Percentiles rank a stretch among this genome's conserved stretches.
Evolutionary conservation across 1,140 invertebrate genomes (phyloP).

Genomic region (Zaprionus ghesquierei): DNA sequence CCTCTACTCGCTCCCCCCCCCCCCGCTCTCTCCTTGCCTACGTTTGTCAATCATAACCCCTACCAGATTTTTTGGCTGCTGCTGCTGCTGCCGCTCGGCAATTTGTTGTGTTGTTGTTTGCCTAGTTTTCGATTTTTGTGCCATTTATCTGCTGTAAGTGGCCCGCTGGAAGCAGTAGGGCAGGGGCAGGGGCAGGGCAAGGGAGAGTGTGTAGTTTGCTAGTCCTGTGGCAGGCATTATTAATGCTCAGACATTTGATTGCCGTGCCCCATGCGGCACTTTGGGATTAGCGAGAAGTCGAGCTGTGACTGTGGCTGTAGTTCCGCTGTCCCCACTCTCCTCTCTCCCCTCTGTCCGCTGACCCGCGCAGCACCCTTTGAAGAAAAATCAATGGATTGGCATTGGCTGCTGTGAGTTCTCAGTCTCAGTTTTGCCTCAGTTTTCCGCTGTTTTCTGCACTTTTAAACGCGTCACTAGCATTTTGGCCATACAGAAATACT

Average conservation of each 20-base stretch:
- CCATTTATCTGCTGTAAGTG: slow-evolving; percentile 45
- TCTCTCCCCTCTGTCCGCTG: too few species aligned
- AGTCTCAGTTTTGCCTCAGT: slow-evolving; percentile 8
- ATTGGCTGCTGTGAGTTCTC: slow-evolving; percentile 48
- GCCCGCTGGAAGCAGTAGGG: not conserved
- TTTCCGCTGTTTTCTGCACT: slow-evolving; percentile 64
- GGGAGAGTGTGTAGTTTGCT: not conserved
- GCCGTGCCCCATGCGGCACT: slow-evolving; percentile 33
- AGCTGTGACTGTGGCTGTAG: slow-evolving; percentile 9
- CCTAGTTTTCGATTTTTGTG: slow-evolving; percentile 56
- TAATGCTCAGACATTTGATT: slow-evolving; percentile 45
- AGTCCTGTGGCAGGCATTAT: slow-evolving; percentile 30
- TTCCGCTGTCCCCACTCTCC: slow-evolving; percentile 1
- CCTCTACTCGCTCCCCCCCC: not conserved
- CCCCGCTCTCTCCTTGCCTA: not conserved
- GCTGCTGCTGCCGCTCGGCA: slow-evolving; percentile 43
- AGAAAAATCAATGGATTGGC: slow-evolving; percentile 75
- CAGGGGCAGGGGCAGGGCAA: not conserved
- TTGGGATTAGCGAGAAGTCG: slow-evolving; percentile 25
- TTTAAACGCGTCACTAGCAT: slow-evolving; percentile 72
- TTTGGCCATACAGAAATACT: slow-evolving; percentile 43
- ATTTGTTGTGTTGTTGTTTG: slow-evolving; percentile 61
- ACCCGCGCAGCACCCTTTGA: not conserved
- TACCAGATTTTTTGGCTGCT: slow-evolving; percentile 10
- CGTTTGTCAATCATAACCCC: slow-evolving; percentile 64